Conservation (phyloP, 2,797 vertebrate genomes). For the Xenentodon cancila region DNA sequence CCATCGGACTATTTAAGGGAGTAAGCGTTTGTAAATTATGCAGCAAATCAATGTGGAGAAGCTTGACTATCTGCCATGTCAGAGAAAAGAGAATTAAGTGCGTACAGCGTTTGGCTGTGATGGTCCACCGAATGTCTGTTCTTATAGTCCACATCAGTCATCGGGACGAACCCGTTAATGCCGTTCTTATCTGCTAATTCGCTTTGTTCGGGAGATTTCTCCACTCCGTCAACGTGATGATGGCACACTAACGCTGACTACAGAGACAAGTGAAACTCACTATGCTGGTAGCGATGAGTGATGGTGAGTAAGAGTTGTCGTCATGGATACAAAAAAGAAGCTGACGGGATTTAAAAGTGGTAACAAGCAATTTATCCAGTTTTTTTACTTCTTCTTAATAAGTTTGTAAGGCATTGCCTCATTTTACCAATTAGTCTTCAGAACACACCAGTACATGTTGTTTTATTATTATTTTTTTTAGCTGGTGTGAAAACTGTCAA, state of each 20-base stretch:
- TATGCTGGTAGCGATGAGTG: too few relatives aligned
- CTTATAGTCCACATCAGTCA: slow-evolving; percentile 1
- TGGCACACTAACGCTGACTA: not conserved
- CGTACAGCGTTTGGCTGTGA: slow-evolving; percentile 25
- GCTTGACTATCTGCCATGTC: slow-evolving; percentile 50
- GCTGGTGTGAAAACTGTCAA: slow-evolving; percentile 2
- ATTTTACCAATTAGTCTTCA: not conserved
- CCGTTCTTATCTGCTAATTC: not conserved
- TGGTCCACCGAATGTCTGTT: slow-evolving; percentile 27
- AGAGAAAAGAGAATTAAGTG: slow-evolving; percentile 42
- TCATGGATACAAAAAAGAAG: too few relatives aligned
- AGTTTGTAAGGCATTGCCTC: too few relatives aligned
- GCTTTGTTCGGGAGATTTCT: not conserved
- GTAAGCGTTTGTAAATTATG: slow-evolving; percentile 66
- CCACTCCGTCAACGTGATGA: not conserved
- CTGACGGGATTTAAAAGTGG: too few relatives aligned
- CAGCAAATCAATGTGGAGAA: slow-evolving; percentile 73
- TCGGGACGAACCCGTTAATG: slow-evolving; percentile 11
- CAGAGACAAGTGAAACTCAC: too few relatives aligned
- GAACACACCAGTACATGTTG: not conserved
- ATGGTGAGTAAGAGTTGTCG: too few relatives aligned
- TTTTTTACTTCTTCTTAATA: too few relatives aligned
- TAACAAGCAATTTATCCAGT: too few relatives aligned
- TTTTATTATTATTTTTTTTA: too few relatives aligned
- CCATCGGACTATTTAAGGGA: slow-evolving; percentile 49